phyloP scores from a whole-genome alignment of 2,888 invertebrate species.

The Scrobipalpa atriplicella region DNA sequence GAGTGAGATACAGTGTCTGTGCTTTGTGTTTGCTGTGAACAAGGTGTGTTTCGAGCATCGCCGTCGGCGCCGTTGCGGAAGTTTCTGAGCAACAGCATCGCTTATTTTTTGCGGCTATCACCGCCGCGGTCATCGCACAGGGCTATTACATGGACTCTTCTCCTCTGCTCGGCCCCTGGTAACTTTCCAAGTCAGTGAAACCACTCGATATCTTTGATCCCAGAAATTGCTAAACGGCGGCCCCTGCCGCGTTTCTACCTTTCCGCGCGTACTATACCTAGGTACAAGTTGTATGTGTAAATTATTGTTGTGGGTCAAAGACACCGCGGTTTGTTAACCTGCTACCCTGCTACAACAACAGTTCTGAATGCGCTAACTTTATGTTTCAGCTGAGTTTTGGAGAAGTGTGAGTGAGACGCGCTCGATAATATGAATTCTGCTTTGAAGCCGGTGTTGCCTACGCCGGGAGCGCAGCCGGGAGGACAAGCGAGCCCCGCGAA shows the following conservation, averaged over 20 bases:
- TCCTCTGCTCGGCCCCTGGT: constrained; percentile 64
- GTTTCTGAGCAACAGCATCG: constrained; percentile 77
- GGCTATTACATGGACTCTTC: constrained; percentile 66
- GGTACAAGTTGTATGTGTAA: constrained; percentile 62
- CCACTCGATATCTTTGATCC: constrained; percentile 47
- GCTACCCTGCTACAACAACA: constrained; percentile 59
- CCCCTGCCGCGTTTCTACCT: constrained; percentile 64
- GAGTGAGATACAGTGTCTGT: constrained; percentile 60
- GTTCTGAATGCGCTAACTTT: constrained; percentile 55
- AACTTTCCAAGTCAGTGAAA: constrained; percentile 57
- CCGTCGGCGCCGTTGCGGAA: constrained; percentile 72
- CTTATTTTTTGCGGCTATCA: constrained; percentile 79
- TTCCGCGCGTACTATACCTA: constrained; percentile 59
- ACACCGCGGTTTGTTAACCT: constrained; percentile 66
- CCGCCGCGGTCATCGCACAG: constrained; percentile 57
- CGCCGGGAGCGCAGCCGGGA: constrained; percentile 75
- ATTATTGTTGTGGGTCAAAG: constrained; percentile 80
- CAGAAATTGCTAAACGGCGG: constrained; percentile 56
- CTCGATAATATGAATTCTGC: constrained; percentile 84
- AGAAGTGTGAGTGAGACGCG: constrained; percentile 49
- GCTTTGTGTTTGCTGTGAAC: constrained; percentile 51
- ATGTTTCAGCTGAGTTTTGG: constrained; percentile 65
- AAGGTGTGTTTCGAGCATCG: constrained; percentile 53
- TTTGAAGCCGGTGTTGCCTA: constrained; percentile 83
- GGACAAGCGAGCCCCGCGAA: constrained; percentile 74